Percentiles rank a stretch among this genome's conserved stretches.
phyloP scores from a whole-genome alignment of 1,140 invertebrate genomes.

The Drosophila setifemur region DNA sequence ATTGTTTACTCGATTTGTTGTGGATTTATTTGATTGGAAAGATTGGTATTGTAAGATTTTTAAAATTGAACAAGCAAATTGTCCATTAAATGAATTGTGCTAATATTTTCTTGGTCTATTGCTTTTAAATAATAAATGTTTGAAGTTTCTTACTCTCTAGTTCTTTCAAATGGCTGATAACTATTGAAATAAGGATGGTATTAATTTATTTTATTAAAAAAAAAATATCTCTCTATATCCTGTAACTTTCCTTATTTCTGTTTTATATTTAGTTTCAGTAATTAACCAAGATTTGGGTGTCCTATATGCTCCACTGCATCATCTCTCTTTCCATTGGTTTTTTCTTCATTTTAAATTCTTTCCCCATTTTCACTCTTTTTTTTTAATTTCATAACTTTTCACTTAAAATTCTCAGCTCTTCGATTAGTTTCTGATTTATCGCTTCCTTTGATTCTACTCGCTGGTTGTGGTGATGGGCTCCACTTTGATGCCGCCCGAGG shows the following conservation, averaged over 20 bases:
- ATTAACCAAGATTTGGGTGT: conserved; percentile 14
- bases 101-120: background rate
- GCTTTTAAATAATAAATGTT: too few relatives aligned
- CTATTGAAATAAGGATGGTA: background rate
- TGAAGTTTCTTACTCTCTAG: background rate
- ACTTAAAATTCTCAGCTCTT: conserved; percentile 3
- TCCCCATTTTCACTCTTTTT: background rate
- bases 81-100: too few relatives aligned
- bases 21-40: too few relatives aligned
- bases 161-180: background rate
- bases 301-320: too few relatives aligned
- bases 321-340: too few relatives aligned
- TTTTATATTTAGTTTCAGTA: too few relatives aligned
- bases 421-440: background rate
- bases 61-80: too few relatives aligned
- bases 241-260: too few relatives aligned
- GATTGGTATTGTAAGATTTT: too few relatives aligned
- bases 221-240: too few relatives aligned
- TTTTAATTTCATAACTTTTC: conserved; percentile 5
- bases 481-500: conserved; percentile 82
- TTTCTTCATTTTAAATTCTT: too few relatives aligned
- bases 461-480: conserved; percentile 84
- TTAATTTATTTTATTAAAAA: background rate
- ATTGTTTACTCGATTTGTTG: too few relatives aligned
- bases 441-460: conserved; percentile 63